Percentiles rank a stretch among this genome's conserved stretches.
Conservation (phyloP, 2,888 invertebrate genomes). For the Epirrhoe alternata region DNA sequence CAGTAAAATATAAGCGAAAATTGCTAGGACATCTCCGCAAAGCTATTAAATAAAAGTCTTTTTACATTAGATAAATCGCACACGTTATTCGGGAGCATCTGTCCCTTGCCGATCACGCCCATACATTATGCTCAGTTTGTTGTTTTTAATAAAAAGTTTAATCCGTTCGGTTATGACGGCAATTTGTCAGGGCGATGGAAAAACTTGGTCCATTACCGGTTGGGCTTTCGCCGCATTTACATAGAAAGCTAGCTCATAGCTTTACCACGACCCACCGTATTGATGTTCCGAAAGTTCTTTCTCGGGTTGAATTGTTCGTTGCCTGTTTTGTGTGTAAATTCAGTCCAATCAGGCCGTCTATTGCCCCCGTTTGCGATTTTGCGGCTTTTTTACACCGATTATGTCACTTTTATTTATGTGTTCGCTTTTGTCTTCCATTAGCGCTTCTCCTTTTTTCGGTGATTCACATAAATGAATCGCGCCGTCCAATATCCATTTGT, state of each 20-base stretch:
- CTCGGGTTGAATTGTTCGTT: not conserved
- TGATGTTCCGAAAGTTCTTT: not conserved
- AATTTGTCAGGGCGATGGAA: constrained; percentile 83
- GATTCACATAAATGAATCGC: constrained; percentile 71
- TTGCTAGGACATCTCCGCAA: constrained; percentile 78
- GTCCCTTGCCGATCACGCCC: constrained; percentile 82
- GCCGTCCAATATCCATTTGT: constrained; percentile 51
- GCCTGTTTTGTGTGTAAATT: constrained; percentile 18
- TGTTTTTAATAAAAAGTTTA: constrained; percentile 86
- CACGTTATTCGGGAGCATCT: constrained; percentile 82
- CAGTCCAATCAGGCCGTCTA: constrained; percentile 48
- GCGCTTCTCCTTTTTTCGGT: constrained; percentile 67
- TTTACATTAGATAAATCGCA: constrained; percentile 84
- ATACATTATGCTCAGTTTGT: constrained; percentile 84
- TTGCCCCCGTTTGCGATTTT: constrained; percentile 52
- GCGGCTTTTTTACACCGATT: constrained; percentile 70
- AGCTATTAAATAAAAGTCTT: constrained; percentile 84
- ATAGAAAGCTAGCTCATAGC: constrained; percentile 3
- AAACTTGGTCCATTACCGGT: constrained; percentile 82
- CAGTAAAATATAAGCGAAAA: constrained; percentile 78
- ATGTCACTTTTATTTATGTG: constrained; percentile 80
- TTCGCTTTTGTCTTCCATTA: constrained; percentile 82
- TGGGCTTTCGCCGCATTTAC: constrained; percentile 51
- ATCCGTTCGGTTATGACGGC: constrained; percentile 84
- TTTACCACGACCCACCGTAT: not conserved